phyloP scores from a whole-genome alignment of 2,113 vertebrate species.

The Acanthochromis polyacanthus region DNA sequence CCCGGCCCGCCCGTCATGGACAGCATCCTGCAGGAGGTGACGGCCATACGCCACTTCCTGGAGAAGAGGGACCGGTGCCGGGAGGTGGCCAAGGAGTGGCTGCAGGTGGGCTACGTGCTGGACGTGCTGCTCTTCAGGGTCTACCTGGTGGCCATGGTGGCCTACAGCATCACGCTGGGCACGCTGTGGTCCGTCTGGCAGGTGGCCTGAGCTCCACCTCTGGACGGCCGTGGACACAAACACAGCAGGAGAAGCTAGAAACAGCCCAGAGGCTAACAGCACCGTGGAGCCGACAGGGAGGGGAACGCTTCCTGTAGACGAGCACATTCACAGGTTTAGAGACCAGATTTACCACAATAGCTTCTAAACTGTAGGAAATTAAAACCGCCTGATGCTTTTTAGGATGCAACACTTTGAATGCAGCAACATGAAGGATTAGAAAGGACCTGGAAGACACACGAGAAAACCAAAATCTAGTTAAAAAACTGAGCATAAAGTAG shows the following conservation, averaged over 20 bases:
- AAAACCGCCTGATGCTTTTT: neutral
- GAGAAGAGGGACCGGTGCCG: slow-evolving; percentile 90
- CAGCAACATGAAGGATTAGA: neutral
- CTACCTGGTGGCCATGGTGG: slow-evolving; percentile 90
- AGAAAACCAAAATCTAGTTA: too few relatives aligned
- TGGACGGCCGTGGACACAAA: neutral
- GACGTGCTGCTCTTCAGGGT: slow-evolving; percentile 93
- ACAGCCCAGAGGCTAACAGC: slow-evolving; percentile 12
- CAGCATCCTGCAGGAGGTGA: slow-evolving; percentile 89
- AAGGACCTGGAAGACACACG: neutral
- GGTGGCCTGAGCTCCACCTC: slow-evolving; percentile 82
- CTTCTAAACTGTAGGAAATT: too few relatives aligned
- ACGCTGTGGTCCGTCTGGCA: slow-evolving; percentile 95
- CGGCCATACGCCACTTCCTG: slow-evolving; percentile 89
- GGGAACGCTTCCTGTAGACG: slow-evolving; percentile 4
- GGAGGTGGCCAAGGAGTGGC: slow-evolving; percentile 92
- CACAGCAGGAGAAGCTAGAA: neutral
- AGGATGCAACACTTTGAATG: neutral
- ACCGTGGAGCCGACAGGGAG: slow-evolving; percentile 24
- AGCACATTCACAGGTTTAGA: neutral
- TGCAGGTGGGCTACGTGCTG: slow-evolving; percentile 93
- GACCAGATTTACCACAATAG: neutral
- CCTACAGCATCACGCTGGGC: slow-evolving; percentile 92
- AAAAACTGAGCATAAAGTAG: too few relatives aligned
- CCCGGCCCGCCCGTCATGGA: slow-evolving; percentile 69